Percentiles rank a stretch among this genome's conserved stretches.
Evolutionary conservation across 2,888 invertebrate species (phyloP).

Genomic region (Sarcophaga subvicina): DNA sequence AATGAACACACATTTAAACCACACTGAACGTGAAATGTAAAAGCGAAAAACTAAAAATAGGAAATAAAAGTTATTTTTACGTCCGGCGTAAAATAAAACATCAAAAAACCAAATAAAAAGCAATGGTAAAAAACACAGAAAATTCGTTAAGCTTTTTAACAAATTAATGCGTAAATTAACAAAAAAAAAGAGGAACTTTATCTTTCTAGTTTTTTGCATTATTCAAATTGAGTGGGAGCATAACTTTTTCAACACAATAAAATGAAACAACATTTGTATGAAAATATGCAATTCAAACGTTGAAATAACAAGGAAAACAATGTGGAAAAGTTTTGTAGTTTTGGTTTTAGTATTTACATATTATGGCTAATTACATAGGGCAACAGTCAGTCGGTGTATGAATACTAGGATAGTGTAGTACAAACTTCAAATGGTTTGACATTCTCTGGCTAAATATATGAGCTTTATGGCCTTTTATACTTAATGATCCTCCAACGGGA

Average conservation of each 20-base stretch:
- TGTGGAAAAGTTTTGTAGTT: neutral
- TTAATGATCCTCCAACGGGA: too few species aligned
- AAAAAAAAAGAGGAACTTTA: slow-evolving; percentile 40
- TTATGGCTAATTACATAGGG: too few species aligned
- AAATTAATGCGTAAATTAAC: slow-evolving; percentile 44
- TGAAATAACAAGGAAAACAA: neutral
- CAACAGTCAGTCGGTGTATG: too few species aligned
- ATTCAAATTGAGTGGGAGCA: slow-evolving; percentile 46
- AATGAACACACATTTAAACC: slow-evolving; percentile 35
- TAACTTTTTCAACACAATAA: neutral
- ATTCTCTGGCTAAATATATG: too few species aligned
- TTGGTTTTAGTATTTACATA: too few species aligned
- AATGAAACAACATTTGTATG: neutral
- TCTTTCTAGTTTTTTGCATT: slow-evolving; percentile 23
- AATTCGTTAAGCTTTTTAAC: slow-evolving; percentile 43
- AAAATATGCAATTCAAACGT: neutral
- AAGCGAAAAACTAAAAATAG: neutral
- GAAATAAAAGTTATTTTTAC: slow-evolving; percentile 28
- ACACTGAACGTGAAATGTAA: neutral
- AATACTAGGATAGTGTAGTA: too few species aligned
- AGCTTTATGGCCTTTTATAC: too few species aligned
- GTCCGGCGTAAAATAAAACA: slow-evolving; percentile 10
- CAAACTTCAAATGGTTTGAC: too few species aligned
- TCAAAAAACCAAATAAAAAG: neutral
- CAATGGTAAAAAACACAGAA: slow-evolving; percentile 26